A percentile compares a stretch with the other conserved stretches of the same genome.
phyloP scores from a whole-genome alignment of 1,140 invertebrate genomes.

The Phenacoccus solenopsis region DNA sequence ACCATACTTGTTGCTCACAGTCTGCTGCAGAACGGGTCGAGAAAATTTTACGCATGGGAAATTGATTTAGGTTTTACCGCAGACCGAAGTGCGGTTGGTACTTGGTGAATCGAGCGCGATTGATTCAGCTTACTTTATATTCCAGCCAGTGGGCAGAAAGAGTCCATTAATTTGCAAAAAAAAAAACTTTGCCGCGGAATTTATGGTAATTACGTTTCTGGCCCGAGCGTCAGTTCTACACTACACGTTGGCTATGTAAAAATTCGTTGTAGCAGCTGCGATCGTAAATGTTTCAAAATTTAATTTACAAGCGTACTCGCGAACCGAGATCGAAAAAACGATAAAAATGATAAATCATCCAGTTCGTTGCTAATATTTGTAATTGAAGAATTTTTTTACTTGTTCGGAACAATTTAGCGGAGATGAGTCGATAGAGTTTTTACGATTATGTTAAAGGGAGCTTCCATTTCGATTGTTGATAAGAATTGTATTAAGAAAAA shows the following conservation, averaged over 20 bases:
- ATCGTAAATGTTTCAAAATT: conserved; percentile 3
- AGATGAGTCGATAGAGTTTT: too few relatives aligned
- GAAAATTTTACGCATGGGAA: neutral
- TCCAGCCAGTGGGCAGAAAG: neutral
- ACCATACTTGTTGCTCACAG: neutral
- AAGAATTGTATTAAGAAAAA: too few relatives aligned
- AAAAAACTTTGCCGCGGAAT: neutral
- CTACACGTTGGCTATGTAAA: neutral
- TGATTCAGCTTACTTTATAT: too few relatives aligned
- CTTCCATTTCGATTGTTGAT: too few relatives aligned
- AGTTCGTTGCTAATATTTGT: neutral
- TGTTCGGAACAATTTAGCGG: neutral
- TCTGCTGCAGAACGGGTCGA: neutral
- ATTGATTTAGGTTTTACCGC: neutral
- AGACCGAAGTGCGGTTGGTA: too few relatives aligned
- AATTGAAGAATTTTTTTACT: neutral
- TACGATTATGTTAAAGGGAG: too few relatives aligned
- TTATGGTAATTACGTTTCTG: neutral
- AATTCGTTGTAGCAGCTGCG: neutral
- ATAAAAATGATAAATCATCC: neutral
- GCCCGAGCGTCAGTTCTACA: neutral
- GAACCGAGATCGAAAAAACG: neutral
- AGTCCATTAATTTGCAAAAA: conserved; percentile 3
- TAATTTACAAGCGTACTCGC: neutral
- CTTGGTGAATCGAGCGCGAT: too few relatives aligned